Evolutionary conservation across 1,140 invertebrate genomes (phyloP), one percentile per base, ranked within the genome.

Genomic region (Dendroctonus ponderosae): DNA sequence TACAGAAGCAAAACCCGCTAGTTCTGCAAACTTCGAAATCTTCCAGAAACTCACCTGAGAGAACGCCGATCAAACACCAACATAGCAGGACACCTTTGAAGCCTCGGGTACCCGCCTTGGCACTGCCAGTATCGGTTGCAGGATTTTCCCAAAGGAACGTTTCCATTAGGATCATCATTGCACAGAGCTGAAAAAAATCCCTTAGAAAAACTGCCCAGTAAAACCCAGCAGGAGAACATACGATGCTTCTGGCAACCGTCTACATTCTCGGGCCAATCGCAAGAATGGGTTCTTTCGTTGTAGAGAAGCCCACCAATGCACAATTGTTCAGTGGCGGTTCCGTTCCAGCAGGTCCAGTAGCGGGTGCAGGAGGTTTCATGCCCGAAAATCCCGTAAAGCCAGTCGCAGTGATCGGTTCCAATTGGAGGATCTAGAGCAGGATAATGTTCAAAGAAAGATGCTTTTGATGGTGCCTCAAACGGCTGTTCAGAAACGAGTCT

Each of bases 271-370:
- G 93, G 93, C 92, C 93, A 96, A 77, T 96, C 93, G 77, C 93
- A 96, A 6, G 92, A 91, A 73, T 94, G 90, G 0, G 91, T 89
- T 70, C 89, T 86, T 79, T 96, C 93, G 76, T 95, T 95, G 84
- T 94, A 96, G 6, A 96, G 82, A 5, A 96, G 83, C 2, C 93
- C 93, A 46, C 93, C 93, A 71, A 94, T 94, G 79, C 93, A 96
- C n/a, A 94, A 85, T 77, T 95, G 93, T 78, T 94, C 92, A 0
- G 92, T 93, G 8, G 92, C 89, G 0, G 93, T 95, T 41, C 93
- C 92, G 78, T 95, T 95, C 93, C 93, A 95, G 78, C 93, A 95
- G 0, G 93, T 94, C 93, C 93, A 96, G 78, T 95, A 95, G 11
- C 93, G 82, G 0, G 93, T 96, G 81, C 93, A 95, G 0, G 91